A percentile compares a stretch with the other conserved stretches of the same genome.
Evolutionary conservation across 2,888 invertebrate species (phyloP).

Genomic region (Orthosia gracilis): DNA sequence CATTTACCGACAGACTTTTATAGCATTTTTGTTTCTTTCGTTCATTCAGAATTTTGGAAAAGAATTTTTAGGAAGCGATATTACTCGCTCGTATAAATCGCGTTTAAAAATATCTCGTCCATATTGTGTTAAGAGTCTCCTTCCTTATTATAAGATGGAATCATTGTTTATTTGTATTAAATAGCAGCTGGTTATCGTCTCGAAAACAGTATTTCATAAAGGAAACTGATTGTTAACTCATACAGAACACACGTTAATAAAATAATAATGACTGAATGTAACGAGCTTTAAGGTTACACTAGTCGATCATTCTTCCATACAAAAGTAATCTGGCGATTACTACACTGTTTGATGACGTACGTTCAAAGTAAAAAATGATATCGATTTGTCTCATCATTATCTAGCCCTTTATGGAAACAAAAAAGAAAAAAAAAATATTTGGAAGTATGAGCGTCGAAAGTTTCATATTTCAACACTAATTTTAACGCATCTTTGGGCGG

Average conservation of each 20-base stretch:
- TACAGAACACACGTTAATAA: conserved; percentile 36
- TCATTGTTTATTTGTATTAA: conserved; percentile 48
- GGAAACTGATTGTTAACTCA: conserved; percentile 36
- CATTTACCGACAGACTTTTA: conserved; percentile 15
- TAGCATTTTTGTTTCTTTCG: conserved; percentile 9
- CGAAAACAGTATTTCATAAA: conserved; percentile 38
- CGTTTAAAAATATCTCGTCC: neutral
- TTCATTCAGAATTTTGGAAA: neutral
- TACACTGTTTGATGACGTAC: too few species aligned
- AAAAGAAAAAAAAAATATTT: too few species aligned
- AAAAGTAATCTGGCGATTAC: too few species aligned
- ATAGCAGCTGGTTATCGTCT: conserved; percentile 50
- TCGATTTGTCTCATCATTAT: too few species aligned
- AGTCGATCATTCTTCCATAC: too few species aligned
- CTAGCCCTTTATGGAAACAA: too few species aligned
- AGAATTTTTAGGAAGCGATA: neutral
- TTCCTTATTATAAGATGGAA: conserved; percentile 23
- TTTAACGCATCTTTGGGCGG: too few species aligned
- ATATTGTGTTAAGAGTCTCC: conserved; percentile 4
- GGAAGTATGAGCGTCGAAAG: too few species aligned
- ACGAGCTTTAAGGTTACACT: neutral
- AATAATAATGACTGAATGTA: conserved; percentile 33
- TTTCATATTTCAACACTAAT: too few species aligned
- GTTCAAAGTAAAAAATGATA: too few species aligned
- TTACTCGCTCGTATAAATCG: neutral